Evolutionary conservation across 2,113 vertebrate genomes (phyloP), one percentile per base, ranked within the genome.

Genomic region (Leucopternis melanops): DNA sequence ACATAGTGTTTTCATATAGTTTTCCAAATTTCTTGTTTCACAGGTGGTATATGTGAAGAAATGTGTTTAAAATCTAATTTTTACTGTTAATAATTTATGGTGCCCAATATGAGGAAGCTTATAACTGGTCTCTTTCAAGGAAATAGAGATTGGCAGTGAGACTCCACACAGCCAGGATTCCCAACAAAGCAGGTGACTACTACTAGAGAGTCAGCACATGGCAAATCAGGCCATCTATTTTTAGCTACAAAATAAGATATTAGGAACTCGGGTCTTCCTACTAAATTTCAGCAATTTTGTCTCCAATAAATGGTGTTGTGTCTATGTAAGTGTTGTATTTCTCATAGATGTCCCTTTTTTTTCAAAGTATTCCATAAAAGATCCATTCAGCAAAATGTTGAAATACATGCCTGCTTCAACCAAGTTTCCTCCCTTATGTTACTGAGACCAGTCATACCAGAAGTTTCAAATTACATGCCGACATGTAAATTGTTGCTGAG

Each of bases 121-220:
- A 9, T 36, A 88, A 16, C 20, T 57, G 21, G 3, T 47, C n/a
- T 88, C 12, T 44, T 47, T 65, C 9, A 72, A 80, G n/a, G 40
- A 86, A 88, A 49, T 1, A 31, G 9, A 70, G n/a, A 40, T 21
- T 58, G 36, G 4, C 45, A 83, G 13, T 44, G 75, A 73, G 32
- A 75, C 15, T 73, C 18, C 40, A 70, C 27, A 58, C 5, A 81
- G 11, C 6, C 44, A 50, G 25, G 52, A 74, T 31, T 83, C 19
- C 34, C 55, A 81, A 4, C 0, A 0, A 78, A 86, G 26, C 6
- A 57, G 11, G 8, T 72, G 34, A 71, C 13, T n/a, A 13, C 17
- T 44, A 7, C 18, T 52, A 11, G 12, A 78, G 8, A 73, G 13
- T 89, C 38, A 75, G 66, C 10, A 65, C 25, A 72, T 75, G 14